phyloP scores from a whole-genome alignment of 1,140 invertebrate genomes.

The Zaprionus vittiger region DNA sequence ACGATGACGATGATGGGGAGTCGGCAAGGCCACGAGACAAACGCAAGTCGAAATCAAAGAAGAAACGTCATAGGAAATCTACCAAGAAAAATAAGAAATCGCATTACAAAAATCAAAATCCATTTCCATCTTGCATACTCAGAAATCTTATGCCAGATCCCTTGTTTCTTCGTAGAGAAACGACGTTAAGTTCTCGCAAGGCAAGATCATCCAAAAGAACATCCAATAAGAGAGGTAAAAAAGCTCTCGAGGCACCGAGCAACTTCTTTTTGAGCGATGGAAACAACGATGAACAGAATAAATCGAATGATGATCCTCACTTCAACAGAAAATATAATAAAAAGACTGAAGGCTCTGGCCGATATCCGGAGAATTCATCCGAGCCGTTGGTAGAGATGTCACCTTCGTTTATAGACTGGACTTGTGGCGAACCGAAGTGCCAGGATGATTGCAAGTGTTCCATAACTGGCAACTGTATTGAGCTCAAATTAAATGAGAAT shows the following conservation, averaged over 20 bases:
- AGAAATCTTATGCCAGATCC: not conserved
- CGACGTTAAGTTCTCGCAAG: not conserved
- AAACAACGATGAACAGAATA: no score
- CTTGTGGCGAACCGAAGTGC: not conserved
- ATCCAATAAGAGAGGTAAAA: not conserved
- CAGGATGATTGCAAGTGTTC: not conserved
- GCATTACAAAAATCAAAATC: not conserved
- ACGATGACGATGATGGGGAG: not conserved
- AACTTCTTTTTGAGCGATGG: no score
- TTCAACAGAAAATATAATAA: no score
- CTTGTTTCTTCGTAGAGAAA: not conserved
- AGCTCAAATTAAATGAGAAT: not conserved
- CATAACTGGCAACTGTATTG: not conserved
- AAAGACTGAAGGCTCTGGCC: no score
- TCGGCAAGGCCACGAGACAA: not conserved
- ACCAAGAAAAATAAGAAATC: not conserved
- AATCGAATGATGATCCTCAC: no score
- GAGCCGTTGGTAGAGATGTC: not conserved
- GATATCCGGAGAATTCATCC: not conserved
- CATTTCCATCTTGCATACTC: not conserved
- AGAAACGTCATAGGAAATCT: conserved; percentile 6
- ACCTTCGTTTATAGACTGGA: not conserved
- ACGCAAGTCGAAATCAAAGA: conserved; percentile 8
- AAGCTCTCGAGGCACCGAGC: no score
- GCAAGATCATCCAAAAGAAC: not conserved